Evolutionary conservation across 1,140 invertebrate genomes (phyloP).

Genomic region (Cryptotermes secundus): DNA sequence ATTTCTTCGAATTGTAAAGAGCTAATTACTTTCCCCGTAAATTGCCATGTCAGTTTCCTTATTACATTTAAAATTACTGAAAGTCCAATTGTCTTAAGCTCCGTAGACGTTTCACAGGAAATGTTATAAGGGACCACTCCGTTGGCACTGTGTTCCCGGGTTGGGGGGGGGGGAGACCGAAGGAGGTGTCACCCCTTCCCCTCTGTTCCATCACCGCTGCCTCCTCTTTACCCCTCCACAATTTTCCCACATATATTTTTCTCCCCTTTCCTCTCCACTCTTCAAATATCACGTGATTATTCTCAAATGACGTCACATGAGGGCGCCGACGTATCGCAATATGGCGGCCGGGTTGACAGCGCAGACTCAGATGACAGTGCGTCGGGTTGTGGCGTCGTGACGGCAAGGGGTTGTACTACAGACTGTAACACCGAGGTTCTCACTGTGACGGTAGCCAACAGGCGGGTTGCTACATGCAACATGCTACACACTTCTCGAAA

Average conservation of each 20-base stretch:
- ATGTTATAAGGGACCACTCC: not conserved
- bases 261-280: not conserved
- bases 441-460: not conserved
- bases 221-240: not conserved
- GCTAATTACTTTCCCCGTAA: no score
- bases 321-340: not conserved
- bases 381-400: not conserved
- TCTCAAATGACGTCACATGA: not conserved
- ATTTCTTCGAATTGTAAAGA: no score
- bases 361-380: constrained; percentile 1
- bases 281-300: constrained; percentile 2
- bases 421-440: not conserved
- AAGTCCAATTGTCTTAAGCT: not conserved
- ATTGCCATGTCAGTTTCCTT: no score
- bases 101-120: not conserved
- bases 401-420: constrained; percentile 8
- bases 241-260: constrained; percentile 5
- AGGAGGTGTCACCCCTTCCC: not conserved
- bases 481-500: no score
- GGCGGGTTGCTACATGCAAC: no score
- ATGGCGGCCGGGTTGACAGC: not conserved
- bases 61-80: no score
- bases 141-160: not conserved
- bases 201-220: not conserved
- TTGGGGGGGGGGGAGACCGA: not conserved